Base-by-base conservation (phyloP, 2,888 invertebrate genomes). In the Epinotia brunnichana region DNA sequence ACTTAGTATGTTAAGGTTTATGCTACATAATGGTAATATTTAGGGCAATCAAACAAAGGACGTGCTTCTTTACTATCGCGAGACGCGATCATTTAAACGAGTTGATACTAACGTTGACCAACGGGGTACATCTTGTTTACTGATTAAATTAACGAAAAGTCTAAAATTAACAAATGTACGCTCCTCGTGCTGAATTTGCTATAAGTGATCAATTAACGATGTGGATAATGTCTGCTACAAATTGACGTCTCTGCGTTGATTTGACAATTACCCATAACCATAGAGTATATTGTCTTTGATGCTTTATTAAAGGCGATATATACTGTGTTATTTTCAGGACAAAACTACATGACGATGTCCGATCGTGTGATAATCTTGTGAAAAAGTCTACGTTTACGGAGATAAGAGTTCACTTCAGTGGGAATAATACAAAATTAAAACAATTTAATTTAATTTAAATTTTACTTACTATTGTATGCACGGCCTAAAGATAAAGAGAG, bases 31-130 rank as follows among this genome's bases (percentile, higher is more conserved):
- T 69, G 73, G 73, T 72, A 70, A 74, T 74, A 90, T 89, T 90
- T 89, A 87, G 91, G 90, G 84, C 91, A 90, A 81, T 88, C 86
- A 89, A 90, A 90, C 90, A 91, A 91, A 89, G 88, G 85, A 88
- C 86, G 86, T 87, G 86, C 82, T 81, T 79, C 78, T 79, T 77
- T 80, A 75, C 74, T 75, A 62, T 79, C 76, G 79, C 77, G 35
- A 59, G 51, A 29, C 51, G 41, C 51, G 57, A 59, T 63, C 69
- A 41, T 57, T 69, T 41, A 57, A 69, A 69, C 48, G 19, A 59
- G n/a, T 54, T n/a, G 77, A 82, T 82, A 87, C 90, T 87, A 87
- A 91, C 91, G 88, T 87, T 91, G 91, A 84, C 91, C 91, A 91
- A 91, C 91, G 91, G 91, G 91, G 91, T 90, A 91, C 91, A 91